Evolutionary conservation across 2,888 invertebrate species (phyloP).

Genomic region (Rhaphigaster nebulosa): DNA sequence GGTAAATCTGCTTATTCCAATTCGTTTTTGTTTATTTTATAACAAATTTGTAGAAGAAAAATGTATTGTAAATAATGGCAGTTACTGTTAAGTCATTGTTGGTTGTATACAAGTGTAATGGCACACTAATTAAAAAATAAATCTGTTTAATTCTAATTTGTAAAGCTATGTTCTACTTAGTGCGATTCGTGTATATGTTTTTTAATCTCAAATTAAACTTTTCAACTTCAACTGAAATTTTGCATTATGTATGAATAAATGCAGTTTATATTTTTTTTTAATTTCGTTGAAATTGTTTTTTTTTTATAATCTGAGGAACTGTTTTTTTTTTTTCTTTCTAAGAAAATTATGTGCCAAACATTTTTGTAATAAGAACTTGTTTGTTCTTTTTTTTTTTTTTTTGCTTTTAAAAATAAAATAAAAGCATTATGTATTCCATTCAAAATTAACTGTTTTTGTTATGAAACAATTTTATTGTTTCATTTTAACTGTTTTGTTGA

Average conservation of each 20-base stretch:
- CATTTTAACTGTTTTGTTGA: slow-evolving; percentile 7
- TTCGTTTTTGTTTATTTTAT: neutral
- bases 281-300: neutral
- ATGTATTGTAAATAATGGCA: slow-evolving; percentile 17
- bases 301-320: neutral
- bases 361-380: neutral
- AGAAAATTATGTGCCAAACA: slow-evolving; percentile 45
- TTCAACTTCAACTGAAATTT: neutral
- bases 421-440: neutral
- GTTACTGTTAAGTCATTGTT: neutral
- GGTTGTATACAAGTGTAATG: slow-evolving; percentile 32
- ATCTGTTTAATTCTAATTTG: neutral
- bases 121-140: slow-evolving; percentile 31
- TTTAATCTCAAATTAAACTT: neutral
- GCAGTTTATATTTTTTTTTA: neutral
- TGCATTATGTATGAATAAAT: neutral
- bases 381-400: neutral
- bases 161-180: slow-evolving; percentile 16
- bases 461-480: neutral
- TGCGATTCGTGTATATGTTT: neutral
- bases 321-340: neutral
- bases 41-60: neutral
- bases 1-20: neutral
- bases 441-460: slow-evolving; percentile 5
- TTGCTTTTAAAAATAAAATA: neutral